Evolutionary conservation across 2,113 vertebrate genomes (phyloP).

Genomic region (Otus sunia): DNA sequence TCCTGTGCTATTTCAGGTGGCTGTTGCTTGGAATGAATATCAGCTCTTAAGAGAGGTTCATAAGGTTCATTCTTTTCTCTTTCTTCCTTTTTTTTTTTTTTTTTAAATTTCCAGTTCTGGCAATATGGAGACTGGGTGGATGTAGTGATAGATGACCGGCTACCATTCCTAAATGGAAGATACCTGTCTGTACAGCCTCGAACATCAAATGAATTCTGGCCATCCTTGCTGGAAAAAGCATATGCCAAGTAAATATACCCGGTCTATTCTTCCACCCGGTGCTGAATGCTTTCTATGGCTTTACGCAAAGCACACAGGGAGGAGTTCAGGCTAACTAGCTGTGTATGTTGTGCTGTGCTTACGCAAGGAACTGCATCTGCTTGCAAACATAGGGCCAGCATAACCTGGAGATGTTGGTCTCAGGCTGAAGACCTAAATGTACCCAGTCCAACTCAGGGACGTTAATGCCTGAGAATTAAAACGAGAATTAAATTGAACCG

Average conservation of each 20-base stretch:
- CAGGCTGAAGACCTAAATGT: background rate
- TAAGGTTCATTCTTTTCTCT: background rate
- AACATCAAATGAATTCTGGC: slow-evolving; percentile 89
- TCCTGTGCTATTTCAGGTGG: background rate
- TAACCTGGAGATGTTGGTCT: background rate
- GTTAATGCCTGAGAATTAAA: background rate
- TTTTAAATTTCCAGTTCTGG: slow-evolving; percentile 75
- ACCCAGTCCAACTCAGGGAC: background rate
- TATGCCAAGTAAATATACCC: slow-evolving; percentile 86
- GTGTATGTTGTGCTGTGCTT: background rate
- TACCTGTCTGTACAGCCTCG: slow-evolving; percentile 73
- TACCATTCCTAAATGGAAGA: slow-evolving; percentile 57
- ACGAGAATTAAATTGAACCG: background rate
- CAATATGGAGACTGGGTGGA: slow-evolving; percentile 78
- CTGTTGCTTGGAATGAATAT: background rate
- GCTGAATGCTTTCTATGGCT: background rate
- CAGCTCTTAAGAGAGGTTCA: background rate
- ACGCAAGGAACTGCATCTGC: background rate
- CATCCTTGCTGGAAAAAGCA: slow-evolving; percentile 91
- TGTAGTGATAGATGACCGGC: slow-evolving; percentile 77
- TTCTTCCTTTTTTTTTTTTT: background rate
- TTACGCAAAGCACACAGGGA: background rate
- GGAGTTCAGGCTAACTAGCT: background rate
- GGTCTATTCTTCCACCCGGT: background rate
- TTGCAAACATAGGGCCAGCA: background rate